These are phyloP conservation scores for Cichlasoma orientale DNA, from an alignment of 2,797 vertebrate genomes.

Conservation along the genomic window DNA sequence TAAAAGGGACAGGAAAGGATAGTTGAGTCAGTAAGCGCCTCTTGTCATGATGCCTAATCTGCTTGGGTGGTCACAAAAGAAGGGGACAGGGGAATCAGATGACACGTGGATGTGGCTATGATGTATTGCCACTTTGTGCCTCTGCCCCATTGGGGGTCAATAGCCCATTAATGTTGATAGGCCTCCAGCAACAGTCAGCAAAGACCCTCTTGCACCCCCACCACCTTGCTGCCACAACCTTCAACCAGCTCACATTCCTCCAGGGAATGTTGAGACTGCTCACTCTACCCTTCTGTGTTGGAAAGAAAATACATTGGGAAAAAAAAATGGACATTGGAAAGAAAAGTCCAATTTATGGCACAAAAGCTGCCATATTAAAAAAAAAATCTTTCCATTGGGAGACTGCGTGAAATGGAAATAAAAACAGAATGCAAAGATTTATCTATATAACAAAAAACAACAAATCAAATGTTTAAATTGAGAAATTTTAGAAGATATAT, in stretches of 20 bases:
- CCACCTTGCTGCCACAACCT: constrained; percentile 45
- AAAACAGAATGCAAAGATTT: too few species aligned
- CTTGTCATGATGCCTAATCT: constrained; percentile 48
- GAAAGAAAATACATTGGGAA: constrained; percentile 24
- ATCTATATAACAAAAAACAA: too few species aligned
- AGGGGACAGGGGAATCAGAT: constrained; percentile 20
- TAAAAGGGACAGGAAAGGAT: constrained; percentile 14
- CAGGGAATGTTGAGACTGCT: constrained; percentile 47
- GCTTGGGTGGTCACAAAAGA: constrained; percentile 54
- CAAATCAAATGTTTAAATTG: too few species aligned
- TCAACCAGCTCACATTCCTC: constrained; percentile 51
- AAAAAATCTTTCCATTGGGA: too few species aligned
- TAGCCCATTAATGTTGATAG: constrained; percentile 77
- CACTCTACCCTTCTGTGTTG: constrained; percentile 47
- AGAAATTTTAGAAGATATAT: too few species aligned
- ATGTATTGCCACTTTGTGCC: constrained; percentile 77
- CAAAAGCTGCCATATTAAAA: background rate
- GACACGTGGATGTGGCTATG: constrained; percentile 70
- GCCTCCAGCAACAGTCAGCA: constrained; percentile 63
- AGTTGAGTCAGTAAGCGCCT: constrained; percentile 23
- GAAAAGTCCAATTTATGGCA: constrained; percentile 22
- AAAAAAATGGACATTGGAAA: constrained; percentile 28
- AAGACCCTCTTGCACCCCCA: constrained; percentile 32
- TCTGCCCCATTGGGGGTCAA: constrained; percentile 73
- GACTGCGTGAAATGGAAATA: too few species aligned